phyloP scores from a whole-genome alignment of 2,113 vertebrate genomes.

The Lophius piscatorius region DNA sequence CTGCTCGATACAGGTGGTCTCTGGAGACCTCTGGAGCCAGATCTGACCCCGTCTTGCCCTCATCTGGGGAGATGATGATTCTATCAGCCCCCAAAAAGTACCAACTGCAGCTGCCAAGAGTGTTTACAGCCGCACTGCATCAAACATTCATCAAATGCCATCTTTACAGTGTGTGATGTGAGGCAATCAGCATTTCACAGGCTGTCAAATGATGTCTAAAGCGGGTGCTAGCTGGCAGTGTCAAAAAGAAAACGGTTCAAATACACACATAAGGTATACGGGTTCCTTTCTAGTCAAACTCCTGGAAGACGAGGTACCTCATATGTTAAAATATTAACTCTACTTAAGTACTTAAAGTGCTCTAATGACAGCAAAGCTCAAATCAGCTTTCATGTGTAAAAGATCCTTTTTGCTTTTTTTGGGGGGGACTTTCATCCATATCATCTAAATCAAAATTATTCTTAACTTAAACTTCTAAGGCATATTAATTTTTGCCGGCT shows the following conservation, averaged over 20 bases:
- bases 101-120: constrained; percentile 79
- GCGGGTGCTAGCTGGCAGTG: constrained; percentile 79
- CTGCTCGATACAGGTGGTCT: constrained; percentile 70
- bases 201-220: constrained; percentile 81
- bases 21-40: constrained; percentile 63
- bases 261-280: constrained; percentile 61
- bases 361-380: constrained; percentile 78
- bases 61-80: constrained; percentile 66
- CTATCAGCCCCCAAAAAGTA: constrained; percentile 61
- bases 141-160: constrained; percentile 84
- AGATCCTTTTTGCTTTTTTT: constrained; percentile 54
- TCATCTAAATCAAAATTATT: constrained; percentile 68
- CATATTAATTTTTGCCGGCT: constrained; percentile 65
- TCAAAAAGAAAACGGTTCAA: constrained; percentile 75
- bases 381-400: constrained; percentile 82
- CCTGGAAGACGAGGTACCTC: constrained; percentile 74
- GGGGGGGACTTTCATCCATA: constrained; percentile 55
- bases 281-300: constrained; percentile 70
- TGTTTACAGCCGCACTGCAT: constrained; percentile 82
- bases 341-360: constrained; percentile 80
- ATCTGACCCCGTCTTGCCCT: constrained; percentile 74
- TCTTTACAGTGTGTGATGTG: constrained; percentile 84
- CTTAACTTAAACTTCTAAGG: constrained; percentile 69
- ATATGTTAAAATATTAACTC: constrained; percentile 82
- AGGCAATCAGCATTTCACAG: constrained; percentile 85